A percentile compares a stretch with the other conserved stretches of the same genome.
Conservation (phyloP, 1,140 invertebrate genomes). For the Nebria ingens region DNA sequence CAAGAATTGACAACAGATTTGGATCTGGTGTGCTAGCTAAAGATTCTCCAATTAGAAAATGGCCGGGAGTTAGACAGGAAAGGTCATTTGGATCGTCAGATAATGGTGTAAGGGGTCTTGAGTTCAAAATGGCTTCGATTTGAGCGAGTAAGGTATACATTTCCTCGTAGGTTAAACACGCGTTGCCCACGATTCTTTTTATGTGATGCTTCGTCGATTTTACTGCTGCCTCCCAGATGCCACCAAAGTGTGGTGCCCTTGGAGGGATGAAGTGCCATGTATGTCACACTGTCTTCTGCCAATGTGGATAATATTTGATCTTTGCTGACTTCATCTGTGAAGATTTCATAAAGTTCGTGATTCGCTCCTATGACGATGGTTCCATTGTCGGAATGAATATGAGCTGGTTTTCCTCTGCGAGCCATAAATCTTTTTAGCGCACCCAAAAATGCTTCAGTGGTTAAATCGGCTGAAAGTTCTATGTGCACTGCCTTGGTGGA, state of each 20-base stretch:
- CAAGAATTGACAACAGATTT: conserved; percentile 8
- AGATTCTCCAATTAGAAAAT: conserved; percentile 18
- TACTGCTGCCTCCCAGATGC: conserved; percentile 25
- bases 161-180: not conserved
- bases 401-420: conserved; percentile 13
- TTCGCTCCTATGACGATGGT: conserved; percentile 15
- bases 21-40: conserved; percentile 19
- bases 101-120: not conserved
- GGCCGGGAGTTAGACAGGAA: conserved; percentile 8
- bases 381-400: conserved; percentile 14
- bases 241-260: conserved; percentile 21
- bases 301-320: not conserved
- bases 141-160: not conserved
- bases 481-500: conserved; percentile 21
- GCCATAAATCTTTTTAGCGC: conserved; percentile 23
- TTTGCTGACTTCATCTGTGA: not conserved
- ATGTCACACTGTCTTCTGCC: not conserved
- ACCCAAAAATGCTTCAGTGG: conserved; percentile 20
- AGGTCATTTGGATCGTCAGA: not conserved
- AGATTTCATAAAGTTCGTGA: not conserved
- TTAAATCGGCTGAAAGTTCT: conserved; percentile 20
- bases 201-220: conserved; percentile 16
- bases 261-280: conserved; percentile 22
- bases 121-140: not conserved
- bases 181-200: not conserved